Evolutionary conservation across 2,888 invertebrate species (phyloP).

Genomic region (Eristalis arbustorum): DNA sequence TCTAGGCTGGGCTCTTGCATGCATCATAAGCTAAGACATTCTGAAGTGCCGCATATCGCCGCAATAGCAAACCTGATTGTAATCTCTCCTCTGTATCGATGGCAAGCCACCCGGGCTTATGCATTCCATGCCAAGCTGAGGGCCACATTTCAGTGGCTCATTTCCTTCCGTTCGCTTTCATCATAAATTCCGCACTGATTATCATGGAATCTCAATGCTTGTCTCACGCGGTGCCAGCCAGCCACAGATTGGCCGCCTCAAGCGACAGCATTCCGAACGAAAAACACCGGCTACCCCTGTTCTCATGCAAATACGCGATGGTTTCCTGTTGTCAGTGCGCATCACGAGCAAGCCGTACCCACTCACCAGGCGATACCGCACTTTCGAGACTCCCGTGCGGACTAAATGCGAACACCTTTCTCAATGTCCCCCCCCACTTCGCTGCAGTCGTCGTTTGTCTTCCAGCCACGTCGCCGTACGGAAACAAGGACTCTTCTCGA

Average conservation of each 20-base stretch:
- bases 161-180: no score
- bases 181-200: not conserved
- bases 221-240: not conserved
- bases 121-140: no score
- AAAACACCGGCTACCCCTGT: not conserved
- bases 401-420: not conserved
- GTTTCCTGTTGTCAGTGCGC: not conserved
- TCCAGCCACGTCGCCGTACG: not conserved
- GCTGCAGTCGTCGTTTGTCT: not conserved
- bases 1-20: no score
- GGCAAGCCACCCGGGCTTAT: no score
- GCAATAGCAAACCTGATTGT: no score
- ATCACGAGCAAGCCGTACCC: not conserved
- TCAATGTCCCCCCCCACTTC: not conserved
- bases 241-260: not conserved
- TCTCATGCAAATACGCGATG: not conserved
- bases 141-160: no score
- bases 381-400: not conserved
- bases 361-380: not conserved
- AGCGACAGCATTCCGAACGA: not conserved
- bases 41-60: no score
- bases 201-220: not conserved
- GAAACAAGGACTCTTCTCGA: not conserved
- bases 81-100: no score
- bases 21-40: no score